Conservation (phyloP, 2,888 invertebrate genomes). For the Agrypnus murinus region DNA sequence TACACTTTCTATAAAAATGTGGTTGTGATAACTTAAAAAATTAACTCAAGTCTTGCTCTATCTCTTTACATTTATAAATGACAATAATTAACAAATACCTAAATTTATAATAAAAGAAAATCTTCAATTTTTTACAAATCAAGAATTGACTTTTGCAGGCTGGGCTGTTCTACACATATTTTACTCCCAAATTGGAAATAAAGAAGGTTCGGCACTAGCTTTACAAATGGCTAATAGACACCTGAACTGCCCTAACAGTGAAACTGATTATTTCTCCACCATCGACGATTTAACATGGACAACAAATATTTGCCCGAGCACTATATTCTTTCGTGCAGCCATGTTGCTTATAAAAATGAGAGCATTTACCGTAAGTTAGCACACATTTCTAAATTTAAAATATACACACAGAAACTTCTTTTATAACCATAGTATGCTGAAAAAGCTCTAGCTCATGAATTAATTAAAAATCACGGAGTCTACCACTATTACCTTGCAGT, state of each 20-base stretch:
- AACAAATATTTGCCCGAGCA: conserved; percentile 59
- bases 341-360: conserved; percentile 65
- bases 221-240: conserved; percentile 64
- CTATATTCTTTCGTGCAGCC: conserved; percentile 63
- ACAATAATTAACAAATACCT: too few species aligned
- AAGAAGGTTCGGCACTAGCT: conserved; percentile 65
- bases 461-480: conserved; percentile 59
- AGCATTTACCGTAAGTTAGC: conserved; percentile 57
- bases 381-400: neutral
- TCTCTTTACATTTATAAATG: too few species aligned
- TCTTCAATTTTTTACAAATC: too few species aligned
- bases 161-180: conserved; percentile 67
- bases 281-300: conserved; percentile 66
- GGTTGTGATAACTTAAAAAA: too few species aligned
- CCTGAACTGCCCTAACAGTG: conserved; percentile 50
- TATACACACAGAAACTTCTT: neutral
- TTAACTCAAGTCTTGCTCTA: too few species aligned
- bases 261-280: conserved; percentile 55
- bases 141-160: conserved; percentile 49
- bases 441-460: conserved; percentile 63
- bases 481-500: conserved; percentile 66
- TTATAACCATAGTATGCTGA: conserved; percentile 62
- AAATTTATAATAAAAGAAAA: too few species aligned
- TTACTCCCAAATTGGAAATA: conserved; percentile 62
- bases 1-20: too few species aligned